phyloP scores from a whole-genome alignment of 2,797 vertebrate genomes.

The Eidolon dupreanum region DNA sequence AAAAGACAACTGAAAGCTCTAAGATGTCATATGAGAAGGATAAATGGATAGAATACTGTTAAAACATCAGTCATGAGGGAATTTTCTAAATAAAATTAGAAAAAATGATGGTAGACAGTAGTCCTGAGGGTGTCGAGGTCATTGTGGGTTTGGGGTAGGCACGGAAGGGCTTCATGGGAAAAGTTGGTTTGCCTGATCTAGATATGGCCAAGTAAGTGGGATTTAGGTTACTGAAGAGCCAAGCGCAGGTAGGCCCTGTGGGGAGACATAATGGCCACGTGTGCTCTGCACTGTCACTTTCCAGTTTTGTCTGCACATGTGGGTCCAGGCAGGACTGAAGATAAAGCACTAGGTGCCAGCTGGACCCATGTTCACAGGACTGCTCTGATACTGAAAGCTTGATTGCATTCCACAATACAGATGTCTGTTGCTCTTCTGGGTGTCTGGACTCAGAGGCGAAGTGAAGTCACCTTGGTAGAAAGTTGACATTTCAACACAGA shows the following conservation, averaged over 20 bases:
- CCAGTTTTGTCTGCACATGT: background rate
- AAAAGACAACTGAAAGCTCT: background rate
- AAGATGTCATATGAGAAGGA: background rate
- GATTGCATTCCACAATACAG: accelerated
- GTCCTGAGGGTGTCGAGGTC: background rate
- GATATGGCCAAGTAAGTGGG: background rate
- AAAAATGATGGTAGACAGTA: background rate
- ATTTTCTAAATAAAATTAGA: background rate
- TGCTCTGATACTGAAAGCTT: background rate
- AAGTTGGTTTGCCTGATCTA: background rate
- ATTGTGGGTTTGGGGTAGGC: background rate
- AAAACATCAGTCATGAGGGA: background rate
- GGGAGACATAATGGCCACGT: accelerated
- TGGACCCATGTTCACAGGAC: background rate
- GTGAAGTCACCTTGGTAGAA: background rate
- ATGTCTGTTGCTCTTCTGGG: background rate
- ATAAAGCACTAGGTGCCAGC: background rate
- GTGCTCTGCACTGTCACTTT: too few species aligned
- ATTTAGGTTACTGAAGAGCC: background rate
- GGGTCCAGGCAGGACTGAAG: background rate
- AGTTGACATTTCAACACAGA: background rate
- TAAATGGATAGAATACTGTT: background rate
- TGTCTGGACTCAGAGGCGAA: background rate
- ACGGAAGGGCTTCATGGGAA: background rate
- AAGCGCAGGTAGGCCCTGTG: background rate